Base-by-base conservation (phyloP, 2,797 vertebrate genomes). In the Sebastolobus altivelis region DNA sequence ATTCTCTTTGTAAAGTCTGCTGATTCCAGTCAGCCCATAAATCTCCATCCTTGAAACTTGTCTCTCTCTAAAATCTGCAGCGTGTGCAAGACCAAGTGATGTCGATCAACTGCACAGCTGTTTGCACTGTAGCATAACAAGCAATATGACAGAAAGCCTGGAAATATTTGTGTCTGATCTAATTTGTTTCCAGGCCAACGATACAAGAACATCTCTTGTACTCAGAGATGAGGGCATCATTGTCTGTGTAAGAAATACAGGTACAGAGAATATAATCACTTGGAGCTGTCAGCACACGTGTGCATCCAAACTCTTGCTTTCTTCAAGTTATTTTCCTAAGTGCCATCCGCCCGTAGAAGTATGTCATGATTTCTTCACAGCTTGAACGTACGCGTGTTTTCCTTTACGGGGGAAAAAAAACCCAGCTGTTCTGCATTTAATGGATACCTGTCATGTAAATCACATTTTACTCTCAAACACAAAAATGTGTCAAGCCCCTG, bases 341-440 rank as follows among this genome's bases (percentile, higher is more conserved):
- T 77, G 31, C 10, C 33, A 37, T 72, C 49, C 9, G 3, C 40
- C 46, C 61, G 38, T 31, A 43, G 8, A 80, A 67, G 67, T 65
- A 61, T 75, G 60, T 75, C 3, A 77, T n/a, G 68, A 82, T 85
- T 84, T 80, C 65, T 63, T 85, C 72, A 80, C 63, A 72, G 65
- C 72, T 82, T 70, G 60, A 75, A 75, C 60, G 9, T 25, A 29
- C 16, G 74, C 56, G 33, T 62, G 16, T 65, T 82, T 75, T 72
- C 31, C 77, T 87, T 89, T 85, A 83, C 75, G 65, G 58, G 46
- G 4, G 2, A 4, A 22, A 46, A 84, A 61, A 75, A 1, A 84
- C 87, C 63, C 92, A 93, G 88, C 83, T 94, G 93, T 84, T 92
- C 43, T 46, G 60, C 72, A 77, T 88, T 77, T 77, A 77, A 88